Conservation (phyloP, 2,888 invertebrate genomes). For the Drosophila borealis region DNA sequence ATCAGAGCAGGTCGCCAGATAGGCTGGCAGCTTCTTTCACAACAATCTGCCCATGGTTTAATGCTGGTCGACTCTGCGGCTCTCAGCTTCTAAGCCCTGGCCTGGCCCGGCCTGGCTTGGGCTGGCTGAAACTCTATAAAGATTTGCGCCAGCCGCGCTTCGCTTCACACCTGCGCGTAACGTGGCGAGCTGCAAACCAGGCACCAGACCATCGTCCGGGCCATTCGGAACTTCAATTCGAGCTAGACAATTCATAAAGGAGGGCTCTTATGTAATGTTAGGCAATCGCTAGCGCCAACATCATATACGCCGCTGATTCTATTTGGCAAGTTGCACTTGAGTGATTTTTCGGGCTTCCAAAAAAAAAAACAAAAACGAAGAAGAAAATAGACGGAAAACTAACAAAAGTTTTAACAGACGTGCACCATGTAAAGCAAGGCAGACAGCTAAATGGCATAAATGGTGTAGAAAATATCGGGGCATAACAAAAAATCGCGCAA, state of each 20-base stretch:
- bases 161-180: constrained; percentile 82
- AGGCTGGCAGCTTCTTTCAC: constrained; percentile 50
- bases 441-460: constrained; percentile 72
- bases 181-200: constrained; percentile 71
- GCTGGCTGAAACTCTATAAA: constrained; percentile 76
- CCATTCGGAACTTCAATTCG: constrained; percentile 35
- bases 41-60: constrained; percentile 35
- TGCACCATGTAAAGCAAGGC: constrained; percentile 68
- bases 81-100: constrained; percentile 46
- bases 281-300: constrained; percentile 50
- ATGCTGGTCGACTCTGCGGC: constrained; percentile 32
- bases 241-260: constrained; percentile 30
- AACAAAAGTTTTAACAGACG: constrained; percentile 57
- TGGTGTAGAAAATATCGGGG: constrained; percentile 68
- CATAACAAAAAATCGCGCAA: constrained; percentile 73
- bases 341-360: constrained; percentile 80
- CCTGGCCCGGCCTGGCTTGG: constrained; percentile 1
- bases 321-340: constrained; percentile 82
- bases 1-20: constrained; percentile 9
- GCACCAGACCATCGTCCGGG: constrained; percentile 3
- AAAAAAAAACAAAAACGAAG: constrained; percentile 36
- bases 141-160: constrained; percentile 80
- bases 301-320: constrained; percentile 59
- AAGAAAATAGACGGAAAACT: constrained; percentile 49
- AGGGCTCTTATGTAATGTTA: constrained; percentile 74